Base-by-base conservation (phyloP, 1,140 invertebrate genomes). In the Diorhabda carinulata region DNA sequence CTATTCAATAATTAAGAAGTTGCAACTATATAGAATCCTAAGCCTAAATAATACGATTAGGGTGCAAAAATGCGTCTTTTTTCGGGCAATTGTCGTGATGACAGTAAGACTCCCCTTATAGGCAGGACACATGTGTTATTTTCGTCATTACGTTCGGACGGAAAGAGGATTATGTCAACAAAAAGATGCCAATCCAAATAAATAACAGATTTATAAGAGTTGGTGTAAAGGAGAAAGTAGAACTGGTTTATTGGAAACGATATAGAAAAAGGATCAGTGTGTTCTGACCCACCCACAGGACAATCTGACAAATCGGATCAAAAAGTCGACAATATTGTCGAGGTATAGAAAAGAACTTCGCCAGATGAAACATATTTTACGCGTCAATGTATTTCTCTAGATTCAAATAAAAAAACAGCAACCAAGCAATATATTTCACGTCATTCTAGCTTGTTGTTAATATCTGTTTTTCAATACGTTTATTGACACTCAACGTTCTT, bases 251-350 rank as follows among this genome's bases (percentile, higher is more conserved):
- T 70, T 79, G 71, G 68, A 72, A 71, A 72, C 77, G 76, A 77
- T 78, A 80, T 78, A 77, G 78, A 80, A 78, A 79, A 78, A 77
- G 75, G 74, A 78, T 78, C 78, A 74, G 70, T 70, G 69, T 72
- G 72, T 73, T 70, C 73, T 76, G 74, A 78, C 76, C 77, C 77
- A 78, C 79, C 78, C 77, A 81, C 77, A 79, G 76, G 73, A 75
- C 76, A 71, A 80, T 78, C 74, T 76, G 78, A 80, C 78, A 81
- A 81, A 81, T 81, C 79, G 79, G 79, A 81, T 81, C 78, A 81
- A 79, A 80, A 81, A 81, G 79, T 81, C 79, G 78, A 81, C 78
- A 81, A 80, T 80, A 80, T 80, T 80, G 79, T 79, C 73, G 77
- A 69, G 73, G 69, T 75, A 70, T 74, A 78, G 74, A 78, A 78